These are phyloP conservation scores for Brachycybe producta DNA, from an alignment of 2,888 invertebrate genomes.

Conservation along the genomic window DNA sequence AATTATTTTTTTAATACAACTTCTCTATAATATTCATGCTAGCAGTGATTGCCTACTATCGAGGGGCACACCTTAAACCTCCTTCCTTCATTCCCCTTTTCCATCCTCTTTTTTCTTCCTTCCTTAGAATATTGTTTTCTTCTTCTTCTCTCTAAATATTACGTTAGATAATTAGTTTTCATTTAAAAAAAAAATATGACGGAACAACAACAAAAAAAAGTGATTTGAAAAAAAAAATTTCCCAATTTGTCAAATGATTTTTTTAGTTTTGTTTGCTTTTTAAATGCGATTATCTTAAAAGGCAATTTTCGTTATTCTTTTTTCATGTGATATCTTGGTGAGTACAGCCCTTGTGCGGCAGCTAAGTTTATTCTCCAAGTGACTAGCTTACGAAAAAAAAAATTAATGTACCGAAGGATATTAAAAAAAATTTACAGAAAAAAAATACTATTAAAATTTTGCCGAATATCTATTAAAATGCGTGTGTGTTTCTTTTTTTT, in stretches of 20 bases:
- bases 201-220: background rate
- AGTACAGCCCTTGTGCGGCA: conserved; percentile 19
- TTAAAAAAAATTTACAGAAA: too few relatives aligned
- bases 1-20: too few relatives aligned
- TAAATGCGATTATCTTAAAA: background rate
- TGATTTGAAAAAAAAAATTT: background rate
- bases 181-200: background rate
- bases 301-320: conserved; percentile 7
- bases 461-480: too few relatives aligned
- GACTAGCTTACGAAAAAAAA: background rate
- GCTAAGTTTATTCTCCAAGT: conserved; percentile 17
- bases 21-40: too few relatives aligned
- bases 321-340: conserved; percentile 13
- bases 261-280: background rate
- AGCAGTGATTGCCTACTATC: too few relatives aligned
- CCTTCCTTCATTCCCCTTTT: background rate
- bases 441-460: too few relatives aligned
- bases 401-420: conserved; percentile 9
- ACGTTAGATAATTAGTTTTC: background rate
- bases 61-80: background rate
- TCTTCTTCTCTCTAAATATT: background rate
- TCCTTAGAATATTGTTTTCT: too few relatives aligned
- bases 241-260: too few relatives aligned
- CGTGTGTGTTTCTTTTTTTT: too few relatives aligned
- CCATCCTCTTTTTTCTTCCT: too few relatives aligned